Percentiles rank a stretch among this genome's conserved stretches.
Evolutionary conservation across 2,888 invertebrate genomes (phyloP).

Genomic region (Archaeoteleia sp.): DNA sequence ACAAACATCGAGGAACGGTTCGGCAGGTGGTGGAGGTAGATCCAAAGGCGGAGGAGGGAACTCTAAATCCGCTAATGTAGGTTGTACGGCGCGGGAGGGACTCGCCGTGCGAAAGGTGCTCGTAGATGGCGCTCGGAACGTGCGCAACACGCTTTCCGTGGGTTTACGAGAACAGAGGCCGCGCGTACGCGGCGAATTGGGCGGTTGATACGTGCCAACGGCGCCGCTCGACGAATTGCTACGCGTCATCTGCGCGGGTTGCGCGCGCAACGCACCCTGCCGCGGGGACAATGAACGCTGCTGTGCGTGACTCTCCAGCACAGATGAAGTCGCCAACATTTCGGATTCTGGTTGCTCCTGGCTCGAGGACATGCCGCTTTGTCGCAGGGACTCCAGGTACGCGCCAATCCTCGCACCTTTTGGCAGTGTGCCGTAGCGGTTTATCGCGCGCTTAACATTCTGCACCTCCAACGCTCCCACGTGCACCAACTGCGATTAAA

Average conservation of each 20-base stretch:
- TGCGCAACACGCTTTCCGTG: constrained; percentile 60
- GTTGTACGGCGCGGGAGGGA: constrained; percentile 83
- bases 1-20: constrained; percentile 52
- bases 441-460: constrained; percentile 95
- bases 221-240: constrained; percentile 92
- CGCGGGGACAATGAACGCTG: constrained; percentile 81
- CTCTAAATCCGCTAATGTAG: constrained; percentile 87
- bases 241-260: constrained; percentile 86
- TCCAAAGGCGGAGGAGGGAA: constrained; percentile 91
- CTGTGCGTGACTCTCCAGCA: constrained; percentile 69
- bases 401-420: constrained; percentile 98
- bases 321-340: constrained; percentile 45
- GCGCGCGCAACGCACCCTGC: constrained; percentile 79
- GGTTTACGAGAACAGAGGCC: constrained; percentile 53
- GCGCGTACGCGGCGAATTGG: constrained; percentile 78
- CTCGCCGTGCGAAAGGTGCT: constrained; percentile 78
- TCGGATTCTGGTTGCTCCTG: constrained; percentile 45
- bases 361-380: constrained; percentile 80
- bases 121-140: constrained; percentile 72
- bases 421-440: constrained; percentile 96
- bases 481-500: constrained; percentile 78
- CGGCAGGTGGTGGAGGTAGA: constrained; percentile 83
- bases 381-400: constrained; percentile 93
- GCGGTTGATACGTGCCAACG: constrained; percentile 75
- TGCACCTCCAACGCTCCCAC: constrained; percentile 96